phyloP scores from a whole-genome alignment of 2,888 invertebrate genomes.

The Bellardia pandia region DNA sequence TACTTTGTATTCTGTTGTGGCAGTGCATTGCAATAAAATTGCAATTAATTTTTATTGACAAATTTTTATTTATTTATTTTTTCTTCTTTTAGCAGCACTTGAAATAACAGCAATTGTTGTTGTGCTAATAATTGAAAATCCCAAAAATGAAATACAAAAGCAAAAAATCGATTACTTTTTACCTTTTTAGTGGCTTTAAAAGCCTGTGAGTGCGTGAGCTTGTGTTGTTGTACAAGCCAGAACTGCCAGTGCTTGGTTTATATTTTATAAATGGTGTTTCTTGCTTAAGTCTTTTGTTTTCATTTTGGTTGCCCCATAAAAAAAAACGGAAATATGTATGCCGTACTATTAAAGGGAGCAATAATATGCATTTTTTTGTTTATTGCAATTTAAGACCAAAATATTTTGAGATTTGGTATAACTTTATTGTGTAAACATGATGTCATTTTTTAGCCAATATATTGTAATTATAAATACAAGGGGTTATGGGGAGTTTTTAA shows the following conservation, averaged over 20 bases:
- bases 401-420: constrained; percentile 18
- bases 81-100: background rate
- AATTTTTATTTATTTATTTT: constrained; percentile 75
- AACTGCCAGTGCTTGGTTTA: constrained; percentile 35
- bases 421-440: constrained; percentile 27
- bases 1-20: constrained; percentile 69
- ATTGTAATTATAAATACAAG: background rate
- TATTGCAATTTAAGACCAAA: constrained; percentile 32
- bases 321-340: background rate
- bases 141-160: constrained; percentile 26
- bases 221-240: constrained; percentile 3
- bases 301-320: background rate
- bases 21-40: constrained; percentile 80
- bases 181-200: constrained; percentile 34
- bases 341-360: constrained; percentile 27
- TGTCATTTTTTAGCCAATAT: constrained; percentile 9
- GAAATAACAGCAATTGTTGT: constrained; percentile 26
- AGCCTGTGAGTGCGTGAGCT: background rate
- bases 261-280: constrained; percentile 52
- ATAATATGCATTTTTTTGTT: constrained; percentile 12
- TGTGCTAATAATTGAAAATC: constrained; percentile 63
- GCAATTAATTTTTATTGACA: constrained; percentile 83
- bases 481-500: background rate
- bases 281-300: constrained; percentile 68
- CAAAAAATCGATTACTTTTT: constrained; percentile 64